Conservation (phyloP, 2,113 vertebrate species). For the Chaetodon trifascialis region DNA sequence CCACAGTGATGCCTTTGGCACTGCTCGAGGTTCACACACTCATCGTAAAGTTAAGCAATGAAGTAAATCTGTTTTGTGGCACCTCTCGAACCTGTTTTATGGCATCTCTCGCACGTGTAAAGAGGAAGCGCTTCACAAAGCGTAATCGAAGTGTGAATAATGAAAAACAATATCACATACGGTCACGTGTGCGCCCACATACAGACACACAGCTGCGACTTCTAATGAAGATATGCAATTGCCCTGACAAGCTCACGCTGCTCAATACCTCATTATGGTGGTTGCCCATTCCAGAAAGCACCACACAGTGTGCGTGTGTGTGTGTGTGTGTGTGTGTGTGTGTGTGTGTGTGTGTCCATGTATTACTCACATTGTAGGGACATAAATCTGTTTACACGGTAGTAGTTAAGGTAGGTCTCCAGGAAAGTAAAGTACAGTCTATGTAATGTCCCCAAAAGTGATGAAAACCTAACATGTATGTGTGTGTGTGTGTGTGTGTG, state of each 20-base stretch:
- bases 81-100: conserved; percentile 49
- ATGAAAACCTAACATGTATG: too few species aligned
- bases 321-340: conserved; percentile 30
- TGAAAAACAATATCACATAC: conserved; percentile 8
- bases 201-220: conserved; percentile 30
- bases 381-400: too few species aligned
- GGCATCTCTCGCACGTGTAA: conserved; percentile 16
- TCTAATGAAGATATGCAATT: conserved; percentile 47
- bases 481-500: background rate
- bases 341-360: conserved; percentile 10
- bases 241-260: conserved; percentile 39
- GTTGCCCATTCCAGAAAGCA: conserved; percentile 28
- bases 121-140: conserved; percentile 40
- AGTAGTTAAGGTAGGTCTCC: too few species aligned
- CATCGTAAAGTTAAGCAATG: conserved; percentile 11
- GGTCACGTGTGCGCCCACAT: conserved; percentile 17
- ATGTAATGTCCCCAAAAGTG: too few species aligned
- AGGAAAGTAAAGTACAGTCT: too few species aligned
- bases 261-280: conserved; percentile 63
- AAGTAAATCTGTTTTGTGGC: conserved; percentile 59
- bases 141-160: conserved; percentile 7
- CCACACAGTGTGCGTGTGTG: background rate
- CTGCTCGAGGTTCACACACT: conserved; percentile 19
- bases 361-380: too few species aligned
- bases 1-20: conserved; percentile 23